A percentile compares a stretch with the other conserved stretches of the same genome.
These are phyloP conservation scores for Tursiops truncatus DNA, from an alignment of 2,113 vertebrate genomes.

Conservation along the genomic window DNA sequence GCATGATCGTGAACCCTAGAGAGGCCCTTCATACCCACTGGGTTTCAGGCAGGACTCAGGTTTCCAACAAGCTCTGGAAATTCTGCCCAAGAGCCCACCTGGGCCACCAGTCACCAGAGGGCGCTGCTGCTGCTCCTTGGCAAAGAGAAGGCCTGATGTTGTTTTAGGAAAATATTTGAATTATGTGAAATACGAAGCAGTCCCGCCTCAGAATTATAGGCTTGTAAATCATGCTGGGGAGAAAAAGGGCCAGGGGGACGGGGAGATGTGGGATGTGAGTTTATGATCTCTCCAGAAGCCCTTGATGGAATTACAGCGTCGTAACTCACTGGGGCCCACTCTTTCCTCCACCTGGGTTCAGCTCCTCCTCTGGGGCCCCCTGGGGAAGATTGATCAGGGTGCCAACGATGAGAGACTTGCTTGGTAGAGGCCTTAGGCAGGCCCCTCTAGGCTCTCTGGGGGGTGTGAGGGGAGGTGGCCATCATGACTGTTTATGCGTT, in stretches of 20 bases:
- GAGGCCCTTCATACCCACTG: not conserved
- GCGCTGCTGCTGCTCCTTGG: constrained; percentile 10
- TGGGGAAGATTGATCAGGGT: not conserved
- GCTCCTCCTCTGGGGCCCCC: not conserved
- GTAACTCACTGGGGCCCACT: constrained; percentile 75
- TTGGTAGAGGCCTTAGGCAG: not conserved
- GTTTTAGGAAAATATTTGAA: constrained; percentile 67
- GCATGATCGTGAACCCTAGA: not conserved
- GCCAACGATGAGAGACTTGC: not conserved
- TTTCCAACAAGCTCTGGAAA: not conserved
- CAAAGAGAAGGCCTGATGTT: not conserved
- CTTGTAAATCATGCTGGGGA: constrained; percentile 67
- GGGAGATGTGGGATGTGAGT: constrained; percentile 44
- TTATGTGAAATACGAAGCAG: constrained; percentile 68
- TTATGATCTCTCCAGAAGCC: constrained; percentile 79
- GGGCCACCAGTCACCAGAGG: not conserved
- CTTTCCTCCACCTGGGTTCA: not conserved
- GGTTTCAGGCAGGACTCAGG: not conserved
- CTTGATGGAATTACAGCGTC: constrained; percentile 80
- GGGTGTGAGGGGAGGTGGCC: rapidly evolving
- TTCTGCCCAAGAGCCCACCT: not conserved
- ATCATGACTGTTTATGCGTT: not conserved
- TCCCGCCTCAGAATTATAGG: constrained; percentile 63
- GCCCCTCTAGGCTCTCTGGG: not conserved
- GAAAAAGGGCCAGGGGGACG: not conserved